Evolutionary conservation across 2,113 vertebrate species (phyloP), one percentile per base, ranked within the genome.

Genomic region (Hippocampus mohnikei): DNA sequence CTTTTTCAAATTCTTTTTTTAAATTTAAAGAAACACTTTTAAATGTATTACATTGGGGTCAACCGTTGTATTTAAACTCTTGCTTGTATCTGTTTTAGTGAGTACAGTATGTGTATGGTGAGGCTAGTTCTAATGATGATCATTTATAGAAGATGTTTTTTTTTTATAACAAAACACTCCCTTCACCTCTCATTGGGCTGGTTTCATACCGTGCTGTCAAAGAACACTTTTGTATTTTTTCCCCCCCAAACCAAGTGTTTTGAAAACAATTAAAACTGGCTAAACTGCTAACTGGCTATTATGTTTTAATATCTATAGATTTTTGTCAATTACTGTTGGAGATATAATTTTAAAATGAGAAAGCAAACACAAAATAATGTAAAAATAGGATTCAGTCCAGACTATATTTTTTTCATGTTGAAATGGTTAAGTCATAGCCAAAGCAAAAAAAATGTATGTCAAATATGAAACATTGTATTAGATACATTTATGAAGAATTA

Each of bases 201-300:
- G 82, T 89, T 89, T 94, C 93, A 94, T 93, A 94, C 94, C 84
- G 84, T 88, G 92, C 92, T 87, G 84, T 93, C 92, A 91, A 88
- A 63, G 90, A 88, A 92, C 83, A 94, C 92, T 98, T 98, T 98
- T 98, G 94, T 98, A 97, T 95, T 93, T 95, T 95, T 94, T 96
- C 92, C 94, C 92, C 94, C 13, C 6, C 21, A 96, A 95, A 94
- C 91, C 90, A 91, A 92, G 91, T 92, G 94, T 96, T 97, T 97
- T 95, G 95, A 95, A 96, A 95, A 95, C 92, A 94, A 98, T 90
- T 93, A 93, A 91, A 98, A 88, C 89, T 92, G 81, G 89, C 90
- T 93, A 92, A 94, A 94, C 40, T 79, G 70, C 77, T 78, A 0
- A 62, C 65, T 71, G 75, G 4, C 67, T 60, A 68, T 56, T 79